Evolutionary conservation across 1,140 invertebrate species (phyloP).

Genomic region (Charaxes varanes): DNA sequence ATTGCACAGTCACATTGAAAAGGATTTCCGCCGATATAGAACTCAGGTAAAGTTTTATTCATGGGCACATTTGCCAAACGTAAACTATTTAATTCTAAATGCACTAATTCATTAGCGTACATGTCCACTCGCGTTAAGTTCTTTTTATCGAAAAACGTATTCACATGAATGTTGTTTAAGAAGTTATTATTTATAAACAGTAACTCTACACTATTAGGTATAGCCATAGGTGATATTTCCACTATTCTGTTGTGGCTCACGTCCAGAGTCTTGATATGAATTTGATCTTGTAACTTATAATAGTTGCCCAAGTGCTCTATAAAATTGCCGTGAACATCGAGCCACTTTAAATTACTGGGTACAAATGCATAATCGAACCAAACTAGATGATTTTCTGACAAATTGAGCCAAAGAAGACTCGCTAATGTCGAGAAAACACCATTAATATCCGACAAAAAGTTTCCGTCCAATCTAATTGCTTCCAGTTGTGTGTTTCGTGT

Average conservation of each 20-base stretch:
- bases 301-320: slow-evolving; percentile 91
- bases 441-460: slow-evolving; percentile 90
- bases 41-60: slow-evolving; percentile 84
- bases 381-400: slow-evolving; percentile 92
- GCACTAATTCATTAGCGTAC: slow-evolving; percentile 89
- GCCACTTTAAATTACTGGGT: slow-evolving; percentile 90
- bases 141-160: slow-evolving; percentile 89
- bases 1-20: slow-evolving; percentile 94
- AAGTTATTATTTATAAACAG: slow-evolving; percentile 93
- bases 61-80: slow-evolving; percentile 81
- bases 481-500: slow-evolving; percentile 85
- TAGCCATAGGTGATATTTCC: slow-evolving; percentile 84
- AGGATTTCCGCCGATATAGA: slow-evolving; percentile 91
- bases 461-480: slow-evolving; percentile 89
- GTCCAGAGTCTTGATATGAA: slow-evolving; percentile 87
- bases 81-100: slow-evolving; percentile 86
- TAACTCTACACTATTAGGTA: slow-evolving; percentile 92
- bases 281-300: slow-evolving; percentile 87
- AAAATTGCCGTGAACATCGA: slow-evolving; percentile 91
- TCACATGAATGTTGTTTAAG: slow-evolving; percentile 84
- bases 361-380: slow-evolving; percentile 95
- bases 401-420: slow-evolving; percentile 88
- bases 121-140: slow-evolving; percentile 91
- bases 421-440: slow-evolving; percentile 88
- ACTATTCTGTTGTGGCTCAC: slow-evolving; percentile 91